Conservation (phyloP, 92 coral and sea anemone species). For the Palythoa caribaeorum region DNA sequence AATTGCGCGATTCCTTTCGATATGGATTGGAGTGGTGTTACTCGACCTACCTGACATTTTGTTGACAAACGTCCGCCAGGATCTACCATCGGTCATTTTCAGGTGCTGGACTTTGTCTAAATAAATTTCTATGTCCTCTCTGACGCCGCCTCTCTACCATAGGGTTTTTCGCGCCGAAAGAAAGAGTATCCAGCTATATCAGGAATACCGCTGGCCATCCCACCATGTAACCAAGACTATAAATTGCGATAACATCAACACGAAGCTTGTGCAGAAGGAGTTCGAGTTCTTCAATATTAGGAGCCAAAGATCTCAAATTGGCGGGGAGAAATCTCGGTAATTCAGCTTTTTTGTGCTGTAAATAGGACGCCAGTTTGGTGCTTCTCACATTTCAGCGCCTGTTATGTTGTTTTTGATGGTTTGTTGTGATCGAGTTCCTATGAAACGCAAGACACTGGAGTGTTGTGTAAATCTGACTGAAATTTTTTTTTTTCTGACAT, state of each 20-base stretch:
- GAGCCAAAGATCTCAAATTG: constrained; percentile 41
- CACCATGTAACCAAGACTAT: neutral
- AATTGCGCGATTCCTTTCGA: constrained; percentile 16
- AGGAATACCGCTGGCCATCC: constrained; percentile 7
- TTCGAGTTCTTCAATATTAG: constrained; percentile 44
- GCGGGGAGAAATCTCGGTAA: constrained; percentile 43
- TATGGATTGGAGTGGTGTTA: neutral
- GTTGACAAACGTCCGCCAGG: no score
- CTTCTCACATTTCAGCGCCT: neutral
- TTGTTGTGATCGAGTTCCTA: constrained; percentile 5
- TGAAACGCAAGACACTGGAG: neutral
- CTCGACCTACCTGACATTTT: no score
- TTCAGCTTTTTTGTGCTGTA: constrained; percentile 1
- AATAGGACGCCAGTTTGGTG: neutral
- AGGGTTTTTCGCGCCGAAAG: neutral
- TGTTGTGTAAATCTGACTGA: constrained; percentile 14
- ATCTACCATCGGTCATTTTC: no score
- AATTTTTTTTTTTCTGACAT: neutral
- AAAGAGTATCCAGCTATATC: constrained; percentile 9
- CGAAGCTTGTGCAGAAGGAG: constrained; percentile 12
- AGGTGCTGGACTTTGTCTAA: no score
- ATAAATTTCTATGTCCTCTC: no score
- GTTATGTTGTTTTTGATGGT: neutral
- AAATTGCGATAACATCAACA: constrained; percentile 5
- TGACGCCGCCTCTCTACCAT: constrained; percentile 12